phyloP scores from a whole-genome alignment of 2,888 invertebrate genomes.

The Andrena hattorfiana region DNA sequence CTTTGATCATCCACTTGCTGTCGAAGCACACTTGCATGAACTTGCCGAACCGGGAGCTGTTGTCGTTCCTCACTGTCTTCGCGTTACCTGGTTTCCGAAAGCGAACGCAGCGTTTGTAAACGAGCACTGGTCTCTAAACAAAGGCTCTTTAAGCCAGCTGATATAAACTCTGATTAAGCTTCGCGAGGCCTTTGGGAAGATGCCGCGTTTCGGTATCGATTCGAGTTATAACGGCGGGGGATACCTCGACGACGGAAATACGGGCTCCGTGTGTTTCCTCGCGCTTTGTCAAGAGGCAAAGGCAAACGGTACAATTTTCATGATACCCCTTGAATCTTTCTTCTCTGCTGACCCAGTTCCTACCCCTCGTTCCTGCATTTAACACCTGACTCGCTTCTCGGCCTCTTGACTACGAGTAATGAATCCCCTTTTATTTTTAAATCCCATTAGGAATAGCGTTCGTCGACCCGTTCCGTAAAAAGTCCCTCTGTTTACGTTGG shows the following conservation, averaged over 20 bases:
- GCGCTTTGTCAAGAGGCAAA: slow-evolving; percentile 15
- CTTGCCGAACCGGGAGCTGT: slow-evolving; percentile 97
- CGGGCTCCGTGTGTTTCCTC: not conserved
- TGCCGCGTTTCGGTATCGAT: not conserved
- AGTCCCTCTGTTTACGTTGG: slow-evolving; percentile 24
- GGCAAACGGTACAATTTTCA: slow-evolving; percentile 47
- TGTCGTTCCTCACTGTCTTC: slow-evolving; percentile 96
- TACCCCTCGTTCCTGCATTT: slow-evolving; percentile 57
- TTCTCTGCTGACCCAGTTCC: slow-evolving; percentile 62
- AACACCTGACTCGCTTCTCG: slow-evolving; percentile 63
- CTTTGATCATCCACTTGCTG: slow-evolving; percentile 94
- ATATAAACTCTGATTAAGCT: not conserved
- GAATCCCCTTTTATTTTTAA: slow-evolving; percentile 61
- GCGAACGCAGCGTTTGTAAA: not conserved
- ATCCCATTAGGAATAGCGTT: slow-evolving; percentile 56
- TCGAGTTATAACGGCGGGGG: not conserved
- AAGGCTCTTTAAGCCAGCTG: not conserved
- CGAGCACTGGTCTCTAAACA: not conserved
- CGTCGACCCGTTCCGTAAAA: slow-evolving; percentile 44
- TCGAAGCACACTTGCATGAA: slow-evolving; percentile 98
- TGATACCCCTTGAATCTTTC: slow-evolving; percentile 59
- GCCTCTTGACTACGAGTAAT: slow-evolving; percentile 55
- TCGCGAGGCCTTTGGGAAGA: not conserved
- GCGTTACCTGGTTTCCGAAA: slow-evolving; percentile 90
- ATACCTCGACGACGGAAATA: slow-evolving; percentile 2